These are phyloP conservation scores for Diarsia dahlii DNA, from an alignment of 2,888 invertebrate genomes.

Conservation along the genomic window DNA sequence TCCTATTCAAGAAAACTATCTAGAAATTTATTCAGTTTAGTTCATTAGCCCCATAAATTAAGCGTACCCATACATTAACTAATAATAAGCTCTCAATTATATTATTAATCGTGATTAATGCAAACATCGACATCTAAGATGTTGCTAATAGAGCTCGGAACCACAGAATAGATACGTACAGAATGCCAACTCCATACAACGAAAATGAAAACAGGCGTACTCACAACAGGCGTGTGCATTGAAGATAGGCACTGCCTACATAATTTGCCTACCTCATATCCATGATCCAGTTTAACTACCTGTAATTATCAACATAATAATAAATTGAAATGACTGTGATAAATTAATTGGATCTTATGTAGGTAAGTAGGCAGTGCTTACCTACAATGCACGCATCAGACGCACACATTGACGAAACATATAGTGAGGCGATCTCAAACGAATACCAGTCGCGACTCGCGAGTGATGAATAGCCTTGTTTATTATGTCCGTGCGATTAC, in stretches of 20 bases:
- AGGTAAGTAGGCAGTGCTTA: not conserved
- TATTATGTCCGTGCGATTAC: not conserved
- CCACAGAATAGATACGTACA: slow-evolving; percentile 23
- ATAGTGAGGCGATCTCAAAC: not conserved
- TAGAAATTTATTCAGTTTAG: slow-evolving; percentile 9
- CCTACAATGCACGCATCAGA: not conserved
- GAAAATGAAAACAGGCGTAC: not conserved
- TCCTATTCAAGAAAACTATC: not conserved
- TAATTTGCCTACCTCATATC: not conserved
- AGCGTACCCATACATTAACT: slow-evolving; percentile 63
- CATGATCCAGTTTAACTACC: not conserved
- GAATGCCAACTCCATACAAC: not conserved
- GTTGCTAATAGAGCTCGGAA: slow-evolving; percentile 78
- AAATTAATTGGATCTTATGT: not conserved
- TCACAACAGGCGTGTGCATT: not conserved
- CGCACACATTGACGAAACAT: not conserved
- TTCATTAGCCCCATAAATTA: slow-evolving; percentile 23
- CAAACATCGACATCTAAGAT: slow-evolving; percentile 66
- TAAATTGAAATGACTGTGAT: not conserved
- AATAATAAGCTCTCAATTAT: slow-evolving; percentile 74
- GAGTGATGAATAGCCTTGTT: not conserved
- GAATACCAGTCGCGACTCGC: not conserved
- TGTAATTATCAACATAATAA: not conserved
- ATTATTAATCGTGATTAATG: slow-evolving; percentile 72
- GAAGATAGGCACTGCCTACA: not conserved